Evolutionary conservation across 1,140 invertebrate species (phyloP).

Genomic region (Drosophila ananassae): DNA sequence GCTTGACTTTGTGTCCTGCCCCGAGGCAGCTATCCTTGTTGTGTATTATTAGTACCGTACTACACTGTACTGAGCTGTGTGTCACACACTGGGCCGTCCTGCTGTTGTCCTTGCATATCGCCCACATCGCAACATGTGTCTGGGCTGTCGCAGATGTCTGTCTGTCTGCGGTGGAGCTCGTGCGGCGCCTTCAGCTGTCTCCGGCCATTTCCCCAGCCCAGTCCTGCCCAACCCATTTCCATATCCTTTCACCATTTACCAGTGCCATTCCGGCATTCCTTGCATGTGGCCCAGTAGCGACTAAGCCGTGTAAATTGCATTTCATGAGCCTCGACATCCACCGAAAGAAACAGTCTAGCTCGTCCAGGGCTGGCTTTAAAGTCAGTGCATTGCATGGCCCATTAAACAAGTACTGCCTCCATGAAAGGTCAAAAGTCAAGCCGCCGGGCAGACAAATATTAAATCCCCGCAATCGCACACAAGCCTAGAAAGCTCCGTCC

Average conservation of each 20-base stretch:
- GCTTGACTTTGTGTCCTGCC: conserved; percentile 35
- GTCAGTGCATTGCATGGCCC: background rate
- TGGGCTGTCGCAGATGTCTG: conserved; percentile 31
- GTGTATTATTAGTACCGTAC: conserved; percentile 47
- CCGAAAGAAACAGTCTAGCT: background rate
- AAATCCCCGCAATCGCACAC: conserved; percentile 48
- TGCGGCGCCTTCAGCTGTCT: conserved; percentile 26
- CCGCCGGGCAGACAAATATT: conserved; percentile 22
- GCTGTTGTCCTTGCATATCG: conserved; percentile 64
- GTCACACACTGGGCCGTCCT: conserved; percentile 5
- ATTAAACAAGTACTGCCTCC: background rate
- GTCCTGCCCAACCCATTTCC: background rate
- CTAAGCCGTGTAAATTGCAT: conserved; percentile 63
- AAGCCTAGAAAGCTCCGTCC: conserved; percentile 9
- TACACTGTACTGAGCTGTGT: background rate
- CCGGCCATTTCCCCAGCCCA: background rate
- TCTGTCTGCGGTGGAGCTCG: conserved; percentile 23
- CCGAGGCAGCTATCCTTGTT: conserved; percentile 56
- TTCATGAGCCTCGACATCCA: conserved; percentile 13
- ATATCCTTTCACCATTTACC: background rate
- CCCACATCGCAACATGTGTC: conserved; percentile 57
- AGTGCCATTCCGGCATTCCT: conserved; percentile 33
- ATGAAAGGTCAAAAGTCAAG: background rate
- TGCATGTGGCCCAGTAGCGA: conserved; percentile 32
- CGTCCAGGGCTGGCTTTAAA: background rate